Base-by-base conservation (phyloP, 1,140 invertebrate species). In the Drosophila nigrodunni region DNA sequence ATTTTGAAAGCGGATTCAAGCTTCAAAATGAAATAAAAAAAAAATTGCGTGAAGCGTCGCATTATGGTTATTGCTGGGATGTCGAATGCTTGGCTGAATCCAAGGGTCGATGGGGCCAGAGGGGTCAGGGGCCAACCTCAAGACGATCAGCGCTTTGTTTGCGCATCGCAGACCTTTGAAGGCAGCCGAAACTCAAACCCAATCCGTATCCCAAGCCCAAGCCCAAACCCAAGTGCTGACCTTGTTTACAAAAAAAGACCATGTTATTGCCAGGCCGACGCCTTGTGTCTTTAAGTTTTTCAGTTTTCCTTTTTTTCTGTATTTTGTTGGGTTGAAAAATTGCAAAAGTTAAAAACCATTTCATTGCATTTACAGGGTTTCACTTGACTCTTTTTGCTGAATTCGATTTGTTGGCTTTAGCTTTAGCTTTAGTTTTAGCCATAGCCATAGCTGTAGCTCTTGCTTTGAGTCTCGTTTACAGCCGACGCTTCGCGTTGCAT, bases 341-440 rank as follows among this genome's bases (percentile, higher is more conserved):
- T 83, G 85, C 80, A 80, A 80, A 89, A 85, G 83, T 89, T 88
- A 81, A 88, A 88, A 89, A 78, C 80, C 85, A 88, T 88, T 88
- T 88, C 85, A 88, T 88, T 88, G 85, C 85, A 88, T 83, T 88
- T 88, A 81, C 67, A 78, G 85, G 85, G 85, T 81, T 88, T 88
- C 85, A 89, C 85, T 81, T 80, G 83, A 58, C 66, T n/a, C 62
- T 46, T 13, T 13, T n/a, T 18, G 21, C 35, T 60, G 64, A 80
- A 73, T 80, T 85, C 85, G 85, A 89, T 85, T 83, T 88, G 85
- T 89, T 52, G 39, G 43, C 57, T 41, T 55, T 46, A 44, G 58
- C 57, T 41, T 55, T 46, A 44, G 58, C 34, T 30, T 30, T 30
- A 30, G 25, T 30, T 30, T 30, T 30, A 30, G 25, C 25, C 25